Conservation (phyloP, 2,797 vertebrate genomes). For the Bucorvus abyssinicus region DNA sequence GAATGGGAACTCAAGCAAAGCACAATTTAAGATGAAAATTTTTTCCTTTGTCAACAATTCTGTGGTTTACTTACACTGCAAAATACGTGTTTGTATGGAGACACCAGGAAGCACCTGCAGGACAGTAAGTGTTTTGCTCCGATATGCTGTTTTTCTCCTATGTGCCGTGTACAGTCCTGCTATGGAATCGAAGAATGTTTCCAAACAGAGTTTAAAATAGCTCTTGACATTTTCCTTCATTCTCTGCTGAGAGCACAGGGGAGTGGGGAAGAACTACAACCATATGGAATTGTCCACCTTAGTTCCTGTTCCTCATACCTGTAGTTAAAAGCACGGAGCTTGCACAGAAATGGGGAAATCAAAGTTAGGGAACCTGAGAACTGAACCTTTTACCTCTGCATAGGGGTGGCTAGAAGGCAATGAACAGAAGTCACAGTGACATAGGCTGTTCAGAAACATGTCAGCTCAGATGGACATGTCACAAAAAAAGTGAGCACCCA, state of each 20-base stretch:
- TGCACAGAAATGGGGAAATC: neutral
- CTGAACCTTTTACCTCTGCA: neutral
- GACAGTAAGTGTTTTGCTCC: constrained; percentile 74
- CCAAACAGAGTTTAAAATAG: neutral
- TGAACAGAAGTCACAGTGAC: neutral
- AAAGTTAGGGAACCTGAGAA: neutral
- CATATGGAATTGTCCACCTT: neutral
- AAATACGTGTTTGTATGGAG: constrained; percentile 84
- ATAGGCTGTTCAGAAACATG: neutral
- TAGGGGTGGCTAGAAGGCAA: neutral
- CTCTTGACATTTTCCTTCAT: neutral
- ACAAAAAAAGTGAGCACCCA: neutral
- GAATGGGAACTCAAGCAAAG: constrained; percentile 85
- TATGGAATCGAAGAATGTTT: neutral
- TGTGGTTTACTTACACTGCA: constrained; percentile 88
- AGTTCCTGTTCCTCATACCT: neutral
- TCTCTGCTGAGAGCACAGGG: neutral
- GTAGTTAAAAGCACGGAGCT: neutral
- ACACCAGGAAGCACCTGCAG: constrained; percentile 73
- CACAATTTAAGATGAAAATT: constrained; percentile 84
- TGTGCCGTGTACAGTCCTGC: neutral
- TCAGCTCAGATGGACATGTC: neutral
- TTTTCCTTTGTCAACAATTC: constrained; percentile 84
- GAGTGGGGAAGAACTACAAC: neutral
- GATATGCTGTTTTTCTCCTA: neutral